Base-by-base conservation (phyloP, 2,797 vertebrate genomes). In the Neosilurus hyrtlii region DNA sequence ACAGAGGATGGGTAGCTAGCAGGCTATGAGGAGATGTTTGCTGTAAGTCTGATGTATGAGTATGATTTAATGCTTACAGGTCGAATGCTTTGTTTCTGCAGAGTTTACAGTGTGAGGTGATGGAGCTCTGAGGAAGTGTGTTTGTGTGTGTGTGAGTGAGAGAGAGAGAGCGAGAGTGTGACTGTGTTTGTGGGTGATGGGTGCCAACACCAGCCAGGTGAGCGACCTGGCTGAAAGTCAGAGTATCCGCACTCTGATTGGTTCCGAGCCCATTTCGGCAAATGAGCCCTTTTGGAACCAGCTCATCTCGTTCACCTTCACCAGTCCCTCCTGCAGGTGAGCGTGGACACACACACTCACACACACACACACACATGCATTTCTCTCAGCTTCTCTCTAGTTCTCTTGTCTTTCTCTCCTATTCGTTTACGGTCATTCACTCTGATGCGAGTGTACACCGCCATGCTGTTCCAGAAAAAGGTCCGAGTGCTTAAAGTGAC, bases 211-310 rank as follows among this genome's bases (percentile, higher is more conserved):
- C 91, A 99, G 98, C 92, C 97, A 96, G 87, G 94, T 98, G 87
- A 93, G 93, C 2, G 96, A 99, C 86, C 95, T 99, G 89, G 94
- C 96, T 0, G 94, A 96, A 83, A 99, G 98, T 30, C 93, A 96
- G 52, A 98, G 95, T 90, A 93, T 99, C 51, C 94, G 95, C 82
- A 93, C 94, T 83, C 90, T 99, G 67, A 95, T 97, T 9, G 97
- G 97, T 85, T 92, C 95, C 0, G 96, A 97, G 79, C 90, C 96
- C 43, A 94, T 99, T 88, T 98, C 97, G 0, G 96, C 97, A 90
- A 99, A 99, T 79, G 98, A 99, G 85, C 98, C 98, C 0, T 99
- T 99, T 92, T 99, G 98, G 98, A 99, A 99, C 90, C 98, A 99
- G 90, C 96, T 99, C 83, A 96, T 99, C 85, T 99, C 98, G 0